Base-by-base conservation (phyloP, 1,140 invertebrate genomes). In the Trichonephila clavata region DNA sequence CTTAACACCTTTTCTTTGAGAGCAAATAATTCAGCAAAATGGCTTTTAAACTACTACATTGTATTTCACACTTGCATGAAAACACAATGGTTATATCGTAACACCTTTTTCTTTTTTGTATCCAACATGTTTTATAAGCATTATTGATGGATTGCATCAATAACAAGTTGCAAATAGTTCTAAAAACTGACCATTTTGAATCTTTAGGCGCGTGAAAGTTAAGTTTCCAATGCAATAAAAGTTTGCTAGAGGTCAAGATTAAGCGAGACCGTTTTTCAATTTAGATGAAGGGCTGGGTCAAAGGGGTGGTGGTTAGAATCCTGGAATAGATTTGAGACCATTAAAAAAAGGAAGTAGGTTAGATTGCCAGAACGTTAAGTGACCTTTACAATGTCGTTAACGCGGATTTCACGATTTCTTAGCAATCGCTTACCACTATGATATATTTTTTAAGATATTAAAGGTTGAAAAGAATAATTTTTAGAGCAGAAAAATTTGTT, bases 271-370 rank as follows among this genome's bases (percentile, higher is more conserved):
- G 24, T 27, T 71, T 77, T 77, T 77, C 71, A 77, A 77, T 77
- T 77, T 32, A 27, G 27, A 77, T 77, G 71, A 77, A 77, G 71
- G 71, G 71, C n/a, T 77, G 71, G 71, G 71, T 39, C 71, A 77
- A 4, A 39, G 16, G 71, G 71, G 71, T 77, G 71, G 71, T 32
- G 71, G 13, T 77, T 32, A 18, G 71, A 77, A 77, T 77, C 71
- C 71, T 77, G 32, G 71, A 77, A 77, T 77, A 77, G 71, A 77
- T 77, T 77, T 32, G 4, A 77, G 27, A 39, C 5, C 32, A 32
- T 77, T 77, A 24, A 13, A 77, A 77, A 77, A 77, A 77, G 32
- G 71, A 77, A 77, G 27, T 77, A 77, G 71, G 71, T 77, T 77
- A 77, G 27, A 18, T 77, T 16, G 14, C 18, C 18, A 18, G 32